phyloP scores from a whole-genome alignment of 2,888 invertebrate species.

The Sinotaia quadrata region DNA sequence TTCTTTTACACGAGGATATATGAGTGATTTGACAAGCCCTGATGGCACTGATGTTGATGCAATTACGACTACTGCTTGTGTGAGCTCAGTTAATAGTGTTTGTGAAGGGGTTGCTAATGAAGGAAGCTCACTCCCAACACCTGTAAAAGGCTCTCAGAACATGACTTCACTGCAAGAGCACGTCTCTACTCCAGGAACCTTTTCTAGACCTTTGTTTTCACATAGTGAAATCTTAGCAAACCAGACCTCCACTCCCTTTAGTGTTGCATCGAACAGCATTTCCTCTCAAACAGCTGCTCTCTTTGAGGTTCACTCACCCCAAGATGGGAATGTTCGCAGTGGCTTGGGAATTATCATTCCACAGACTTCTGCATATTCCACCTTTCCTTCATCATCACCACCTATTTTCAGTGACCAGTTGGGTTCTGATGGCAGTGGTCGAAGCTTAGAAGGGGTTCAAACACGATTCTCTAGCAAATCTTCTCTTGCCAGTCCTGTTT shows the following conservation, averaged over 20 bases:
- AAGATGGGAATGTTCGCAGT: no score
- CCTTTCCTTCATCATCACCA: constrained; percentile 26
- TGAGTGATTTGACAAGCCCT: constrained; percentile 62
- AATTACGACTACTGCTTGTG: constrained; percentile 32
- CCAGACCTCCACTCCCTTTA: constrained; percentile 1
- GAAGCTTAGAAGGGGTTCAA: constrained; percentile 14
- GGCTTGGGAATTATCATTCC: not conserved
- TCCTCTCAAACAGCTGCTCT: no score
- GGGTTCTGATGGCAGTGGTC: constrained; percentile 7
- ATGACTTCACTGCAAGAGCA: constrained; percentile 7
- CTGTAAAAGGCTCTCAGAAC: constrained; percentile 16
- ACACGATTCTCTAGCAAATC: constrained; percentile 30
- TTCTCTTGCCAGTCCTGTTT: constrained; percentile 38
- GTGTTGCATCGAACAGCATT: no score
- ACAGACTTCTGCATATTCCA: constrained; percentile 8
- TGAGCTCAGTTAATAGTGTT: constrained; percentile 11
- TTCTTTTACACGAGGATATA: constrained; percentile 63
- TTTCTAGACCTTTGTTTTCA: constrained; percentile 7
- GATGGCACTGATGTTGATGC: constrained; percentile 44
- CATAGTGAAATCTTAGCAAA: constrained; percentile 19
- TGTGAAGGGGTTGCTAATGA: not conserved
- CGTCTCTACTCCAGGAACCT: not conserved
- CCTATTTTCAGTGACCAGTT: not conserved
- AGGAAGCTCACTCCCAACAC: not conserved
- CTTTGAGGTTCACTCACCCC: no score